phyloP scores from a whole-genome alignment of 2,797 vertebrate genomes.

The Rhinoraja longicauda region DNA sequence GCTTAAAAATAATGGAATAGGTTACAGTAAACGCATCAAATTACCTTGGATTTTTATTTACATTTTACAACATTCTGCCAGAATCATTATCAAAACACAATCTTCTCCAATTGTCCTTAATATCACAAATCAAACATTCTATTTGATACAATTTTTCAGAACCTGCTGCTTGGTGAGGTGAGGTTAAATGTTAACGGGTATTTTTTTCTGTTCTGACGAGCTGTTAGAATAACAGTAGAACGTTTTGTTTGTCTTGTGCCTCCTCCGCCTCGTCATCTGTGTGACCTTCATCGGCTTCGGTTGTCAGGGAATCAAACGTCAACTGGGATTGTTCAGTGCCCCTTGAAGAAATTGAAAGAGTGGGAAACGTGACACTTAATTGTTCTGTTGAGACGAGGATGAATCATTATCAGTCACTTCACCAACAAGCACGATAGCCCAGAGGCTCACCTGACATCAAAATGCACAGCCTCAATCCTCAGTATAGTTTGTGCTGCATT shows the following conservation, averaged over 20 bases:
- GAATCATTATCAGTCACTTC: background rate
- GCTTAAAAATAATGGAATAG: background rate
- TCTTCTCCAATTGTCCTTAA: constrained; percentile 9
- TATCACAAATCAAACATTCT: background rate
- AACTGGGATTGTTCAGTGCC: constrained; percentile 2
- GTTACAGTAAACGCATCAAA: background rate
- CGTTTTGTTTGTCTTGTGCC: constrained; percentile 9
- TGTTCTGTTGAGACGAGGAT: background rate
- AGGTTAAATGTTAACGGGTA: background rate
- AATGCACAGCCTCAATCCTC: background rate
- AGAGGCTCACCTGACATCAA: background rate
- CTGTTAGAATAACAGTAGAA: constrained; percentile 15
- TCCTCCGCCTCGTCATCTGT: constrained; percentile 31
- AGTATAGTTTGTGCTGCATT: background rate
- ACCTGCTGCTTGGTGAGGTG: background rate
- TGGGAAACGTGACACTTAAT: background rate
- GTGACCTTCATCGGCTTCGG: background rate
- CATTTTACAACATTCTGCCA: background rate
- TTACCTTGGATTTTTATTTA: constrained; percentile 5
- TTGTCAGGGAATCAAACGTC: background rate
- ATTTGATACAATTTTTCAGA: background rate
- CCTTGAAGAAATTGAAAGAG: constrained; percentile 26
- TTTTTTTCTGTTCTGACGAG: background rate
- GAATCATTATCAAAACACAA: constrained; percentile 2
- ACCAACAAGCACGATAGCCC: background rate